Percentiles rank a stretch among this genome's conserved stretches.
Evolutionary conservation across 2,888 invertebrate species (phyloP).

Genomic region (Troilus luridus): DNA sequence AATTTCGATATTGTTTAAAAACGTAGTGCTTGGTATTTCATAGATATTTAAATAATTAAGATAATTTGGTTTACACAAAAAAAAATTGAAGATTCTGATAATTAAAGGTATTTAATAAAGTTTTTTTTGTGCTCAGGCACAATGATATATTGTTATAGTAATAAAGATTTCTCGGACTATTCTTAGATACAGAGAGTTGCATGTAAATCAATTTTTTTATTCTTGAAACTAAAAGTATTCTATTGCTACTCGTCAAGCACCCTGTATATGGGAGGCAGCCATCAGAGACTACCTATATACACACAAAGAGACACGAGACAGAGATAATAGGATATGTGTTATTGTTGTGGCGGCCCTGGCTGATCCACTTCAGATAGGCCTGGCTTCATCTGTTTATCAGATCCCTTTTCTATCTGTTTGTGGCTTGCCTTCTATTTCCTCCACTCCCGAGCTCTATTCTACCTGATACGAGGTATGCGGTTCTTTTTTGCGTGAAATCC

Average conservation of each 20-base stretch:
- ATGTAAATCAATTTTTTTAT: too few relatives aligned
- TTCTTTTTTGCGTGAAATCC: not conserved
- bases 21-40: too few relatives aligned
- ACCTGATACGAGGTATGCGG: not conserved
- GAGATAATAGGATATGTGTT: not conserved
- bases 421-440: not conserved
- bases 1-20: too few relatives aligned
- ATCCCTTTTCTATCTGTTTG: not conserved
- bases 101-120: not conserved
- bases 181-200: too few relatives aligned
- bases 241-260: not conserved
- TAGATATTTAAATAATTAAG: too few relatives aligned
- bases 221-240: too few relatives aligned
- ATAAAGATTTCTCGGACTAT: too few relatives aligned
- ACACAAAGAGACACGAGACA: not conserved
- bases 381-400: not conserved
- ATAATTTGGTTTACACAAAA: too few relatives aligned
- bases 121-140: not conserved
- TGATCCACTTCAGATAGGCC: not conserved
- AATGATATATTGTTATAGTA: not conserved
- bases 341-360: not conserved
- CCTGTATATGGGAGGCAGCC: not conserved
- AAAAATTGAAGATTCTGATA: too few relatives aligned
- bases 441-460: not conserved
- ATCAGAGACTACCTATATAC: not conserved